Conservation (phyloP, 2,888 invertebrate genomes). For the Oxytorus armatus region DNA sequence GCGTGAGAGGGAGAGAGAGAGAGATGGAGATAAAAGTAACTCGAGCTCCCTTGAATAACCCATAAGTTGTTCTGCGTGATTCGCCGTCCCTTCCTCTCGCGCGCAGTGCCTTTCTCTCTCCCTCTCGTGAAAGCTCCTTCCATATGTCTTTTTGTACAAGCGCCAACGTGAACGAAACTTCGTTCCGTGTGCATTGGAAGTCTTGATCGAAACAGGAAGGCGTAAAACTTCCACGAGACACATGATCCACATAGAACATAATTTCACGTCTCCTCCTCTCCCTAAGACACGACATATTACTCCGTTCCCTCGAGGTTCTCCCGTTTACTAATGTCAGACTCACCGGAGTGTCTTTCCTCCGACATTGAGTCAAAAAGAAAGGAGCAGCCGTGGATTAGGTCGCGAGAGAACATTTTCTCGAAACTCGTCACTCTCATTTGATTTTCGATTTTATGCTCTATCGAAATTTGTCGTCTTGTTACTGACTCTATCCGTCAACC, state of each 20-base stretch:
- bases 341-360: conserved; percentile 10
- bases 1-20: background rate
- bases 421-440: background rate
- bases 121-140: conserved; percentile 42
- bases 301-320: conserved; percentile 15
- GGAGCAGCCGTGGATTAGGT: conserved; percentile 19
- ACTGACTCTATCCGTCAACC: background rate
- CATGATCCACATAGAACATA: conserved; percentile 64
- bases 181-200: conserved; percentile 18
- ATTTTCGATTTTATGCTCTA: background rate
- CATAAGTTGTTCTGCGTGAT: conserved; percentile 75
- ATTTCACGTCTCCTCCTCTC: conserved; percentile 51
- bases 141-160: background rate
- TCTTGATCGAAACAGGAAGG: conserved; percentile 72
- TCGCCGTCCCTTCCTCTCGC: too few relatives aligned
- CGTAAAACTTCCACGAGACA: conserved; percentile 74
- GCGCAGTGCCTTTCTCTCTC: too few relatives aligned
- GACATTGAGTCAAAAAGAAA: conserved; percentile 7
- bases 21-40: conserved; percentile 17
- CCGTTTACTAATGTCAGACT: conserved; percentile 10
- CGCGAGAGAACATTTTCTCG: background rate
- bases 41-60: conserved; percentile 79
- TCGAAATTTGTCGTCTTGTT: background rate
- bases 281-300: conserved; percentile 22
- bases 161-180: conserved; percentile 42